Evolutionary conservation across 2,113 vertebrate species (phyloP).

Genomic region (Thamnaconus septentrionalis): DNA sequence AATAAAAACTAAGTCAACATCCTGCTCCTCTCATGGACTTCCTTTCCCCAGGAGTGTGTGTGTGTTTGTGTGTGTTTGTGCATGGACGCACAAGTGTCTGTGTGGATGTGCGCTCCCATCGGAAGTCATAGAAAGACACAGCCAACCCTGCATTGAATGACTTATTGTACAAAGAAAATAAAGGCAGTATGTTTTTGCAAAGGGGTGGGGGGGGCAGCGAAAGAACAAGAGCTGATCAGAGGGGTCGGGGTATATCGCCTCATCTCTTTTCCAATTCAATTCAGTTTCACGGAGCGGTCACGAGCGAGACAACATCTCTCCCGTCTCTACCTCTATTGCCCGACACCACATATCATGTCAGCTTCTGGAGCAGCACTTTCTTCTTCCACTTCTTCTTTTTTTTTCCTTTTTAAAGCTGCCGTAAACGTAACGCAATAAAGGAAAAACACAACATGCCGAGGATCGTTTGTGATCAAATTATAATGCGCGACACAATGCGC

Average conservation of each 20-base stretch:
- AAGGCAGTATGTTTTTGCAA: background rate
- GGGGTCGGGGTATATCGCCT: slow-evolving; percentile 1
- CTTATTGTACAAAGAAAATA: slow-evolving; percentile 35
- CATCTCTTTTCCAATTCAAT: slow-evolving; percentile 22
- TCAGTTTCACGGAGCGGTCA: slow-evolving; percentile 5
- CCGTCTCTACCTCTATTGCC: background rate
- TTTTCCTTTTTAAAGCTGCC: too few relatives aligned
- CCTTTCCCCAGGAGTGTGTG: slow-evolving; percentile 35
- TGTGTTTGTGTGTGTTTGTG: slow-evolving; percentile 5
- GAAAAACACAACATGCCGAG: too few relatives aligned
- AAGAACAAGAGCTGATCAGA: slow-evolving; percentile 12
- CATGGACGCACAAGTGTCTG: too few relatives aligned
- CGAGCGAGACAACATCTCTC: background rate
- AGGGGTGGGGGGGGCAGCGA: background rate
- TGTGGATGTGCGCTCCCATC: too few relatives aligned
- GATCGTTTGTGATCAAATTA: too few relatives aligned
- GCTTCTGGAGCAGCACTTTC: background rate
- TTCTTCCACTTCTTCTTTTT: too few relatives aligned
- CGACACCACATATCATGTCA: background rate
- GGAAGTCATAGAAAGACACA: slow-evolving; percentile 19
- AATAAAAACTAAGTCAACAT: slow-evolving; percentile 72
- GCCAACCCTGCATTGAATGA: slow-evolving; percentile 19
- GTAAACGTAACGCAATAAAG: too few relatives aligned
- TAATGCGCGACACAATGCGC: too few relatives aligned
- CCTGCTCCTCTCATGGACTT: slow-evolving; percentile 58